Conservation (phyloP, 2,113 vertebrate genomes). For the Hyperoodon ampullatus region DNA sequence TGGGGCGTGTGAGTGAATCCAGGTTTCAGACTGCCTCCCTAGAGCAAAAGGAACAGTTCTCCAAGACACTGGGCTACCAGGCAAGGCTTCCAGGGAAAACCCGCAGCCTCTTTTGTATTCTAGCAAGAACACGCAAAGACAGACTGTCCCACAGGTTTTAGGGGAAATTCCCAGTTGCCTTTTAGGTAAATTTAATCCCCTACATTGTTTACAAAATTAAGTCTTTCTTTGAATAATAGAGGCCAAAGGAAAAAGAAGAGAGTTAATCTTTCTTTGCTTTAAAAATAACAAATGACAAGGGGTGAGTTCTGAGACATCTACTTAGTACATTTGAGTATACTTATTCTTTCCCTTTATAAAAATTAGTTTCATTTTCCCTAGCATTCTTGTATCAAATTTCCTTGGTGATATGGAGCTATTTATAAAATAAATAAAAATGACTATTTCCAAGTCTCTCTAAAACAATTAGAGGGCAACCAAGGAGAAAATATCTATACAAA, state of each 20-base stretch:
- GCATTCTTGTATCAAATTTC: neutral
- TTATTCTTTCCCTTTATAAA: neutral
- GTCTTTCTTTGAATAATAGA: neutral
- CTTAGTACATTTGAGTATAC: neutral
- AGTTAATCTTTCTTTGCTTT: neutral
- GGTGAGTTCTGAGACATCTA: neutral
- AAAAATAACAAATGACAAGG: neutral
- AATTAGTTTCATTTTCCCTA: constrained; percentile 20
- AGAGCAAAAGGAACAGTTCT: neutral
- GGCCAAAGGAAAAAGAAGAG: neutral
- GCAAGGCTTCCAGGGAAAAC: neutral
- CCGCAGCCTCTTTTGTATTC: neutral
- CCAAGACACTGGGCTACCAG: neutral
- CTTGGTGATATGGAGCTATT: neutral
- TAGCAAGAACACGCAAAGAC: neutral
- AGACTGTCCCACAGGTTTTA: neutral
- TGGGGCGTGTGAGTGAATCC: neutral
- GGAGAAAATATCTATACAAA: constrained; percentile 36
- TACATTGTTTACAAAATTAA: neutral
- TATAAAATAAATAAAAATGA: constrained; percentile 48
- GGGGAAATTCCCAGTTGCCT: neutral
- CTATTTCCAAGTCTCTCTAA: constrained; percentile 31
- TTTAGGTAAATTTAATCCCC: neutral
- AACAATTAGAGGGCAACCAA: constrained; percentile 37
- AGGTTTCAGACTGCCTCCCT: neutral